Evolutionary conservation across 2,888 invertebrate species (phyloP).

Genomic region (Dioctria linearis): DNA sequence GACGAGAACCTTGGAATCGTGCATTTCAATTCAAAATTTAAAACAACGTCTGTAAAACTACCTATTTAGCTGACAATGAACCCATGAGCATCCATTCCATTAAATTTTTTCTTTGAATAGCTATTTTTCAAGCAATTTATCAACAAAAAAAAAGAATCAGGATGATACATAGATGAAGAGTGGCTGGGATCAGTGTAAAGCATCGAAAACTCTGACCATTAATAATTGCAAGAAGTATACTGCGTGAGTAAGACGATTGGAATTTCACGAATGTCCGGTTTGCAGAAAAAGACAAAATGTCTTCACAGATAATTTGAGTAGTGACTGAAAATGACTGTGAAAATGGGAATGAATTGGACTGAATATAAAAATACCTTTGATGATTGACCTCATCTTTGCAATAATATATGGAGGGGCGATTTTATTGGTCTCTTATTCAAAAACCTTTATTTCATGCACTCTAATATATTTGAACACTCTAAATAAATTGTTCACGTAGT

Average conservation of each 20-base stretch:
- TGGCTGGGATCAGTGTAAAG: neutral
- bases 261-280: slow-evolving; percentile 8
- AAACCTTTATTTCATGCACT: no score
- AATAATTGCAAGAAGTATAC: no score
- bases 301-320: neutral
- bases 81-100: neutral
- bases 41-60: neutral
- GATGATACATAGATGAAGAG: neutral
- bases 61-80: neutral
- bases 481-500: no score
- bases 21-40: neutral
- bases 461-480: no score
- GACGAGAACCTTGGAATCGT: neutral
- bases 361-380: no score
- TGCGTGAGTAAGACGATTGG: neutral
- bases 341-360: no score
- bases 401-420: no score
- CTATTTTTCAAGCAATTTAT: neutral
- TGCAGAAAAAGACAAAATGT: neutral
- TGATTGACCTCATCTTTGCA: no score
- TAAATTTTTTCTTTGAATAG: neutral
- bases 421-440: no score
- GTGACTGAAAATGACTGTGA: neutral
- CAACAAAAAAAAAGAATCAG: neutral
- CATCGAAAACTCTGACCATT: no score